Evolutionary conservation across 2,888 invertebrate genomes (phyloP).

Genomic region (Hemistola chrysoprasaria): DNA sequence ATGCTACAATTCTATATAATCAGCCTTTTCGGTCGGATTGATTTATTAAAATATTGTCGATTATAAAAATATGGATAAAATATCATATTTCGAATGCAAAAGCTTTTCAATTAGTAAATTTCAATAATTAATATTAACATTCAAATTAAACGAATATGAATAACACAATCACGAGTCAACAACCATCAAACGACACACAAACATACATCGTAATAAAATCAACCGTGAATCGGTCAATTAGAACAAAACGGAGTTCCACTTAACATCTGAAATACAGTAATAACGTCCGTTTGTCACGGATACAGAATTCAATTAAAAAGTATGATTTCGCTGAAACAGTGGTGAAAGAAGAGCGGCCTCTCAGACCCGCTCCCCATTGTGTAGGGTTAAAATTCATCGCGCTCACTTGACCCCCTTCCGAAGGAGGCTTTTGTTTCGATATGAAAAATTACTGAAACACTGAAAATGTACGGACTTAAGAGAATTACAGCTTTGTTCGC

Average conservation of each 20-base stretch:
- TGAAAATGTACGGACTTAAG: constrained; percentile 34
- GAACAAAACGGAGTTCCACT: constrained; percentile 24
- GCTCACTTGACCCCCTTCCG: constrained; percentile 64
- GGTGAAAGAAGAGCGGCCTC: constrained; percentile 27
- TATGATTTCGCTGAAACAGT: constrained; percentile 52
- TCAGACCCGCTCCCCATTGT: constrained; percentile 19
- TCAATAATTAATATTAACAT: no score
- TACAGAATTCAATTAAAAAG: constrained; percentile 58
- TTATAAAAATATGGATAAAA: no score
- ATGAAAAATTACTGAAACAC: constrained; percentile 64
- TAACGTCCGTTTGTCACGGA: constrained; percentile 35
- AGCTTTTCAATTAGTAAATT: no score
- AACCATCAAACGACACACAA: constrained; percentile 4
- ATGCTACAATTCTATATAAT: no score
- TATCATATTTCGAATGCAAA: no score
- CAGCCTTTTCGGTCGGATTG: no score
- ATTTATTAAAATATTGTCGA: no score
- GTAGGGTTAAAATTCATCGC: constrained; percentile 51
- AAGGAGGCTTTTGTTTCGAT: constrained; percentile 71
- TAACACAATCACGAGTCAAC: constrained; percentile 15
- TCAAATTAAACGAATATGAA: constrained; percentile 9
- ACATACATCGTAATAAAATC: constrained; percentile 8
- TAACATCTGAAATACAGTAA: constrained; percentile 17
- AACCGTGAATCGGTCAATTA: constrained; percentile 19
- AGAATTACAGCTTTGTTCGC: constrained; percentile 33